Conservation (phyloP, 2,113 vertebrate genomes). For the Zingel zingel region DNA sequence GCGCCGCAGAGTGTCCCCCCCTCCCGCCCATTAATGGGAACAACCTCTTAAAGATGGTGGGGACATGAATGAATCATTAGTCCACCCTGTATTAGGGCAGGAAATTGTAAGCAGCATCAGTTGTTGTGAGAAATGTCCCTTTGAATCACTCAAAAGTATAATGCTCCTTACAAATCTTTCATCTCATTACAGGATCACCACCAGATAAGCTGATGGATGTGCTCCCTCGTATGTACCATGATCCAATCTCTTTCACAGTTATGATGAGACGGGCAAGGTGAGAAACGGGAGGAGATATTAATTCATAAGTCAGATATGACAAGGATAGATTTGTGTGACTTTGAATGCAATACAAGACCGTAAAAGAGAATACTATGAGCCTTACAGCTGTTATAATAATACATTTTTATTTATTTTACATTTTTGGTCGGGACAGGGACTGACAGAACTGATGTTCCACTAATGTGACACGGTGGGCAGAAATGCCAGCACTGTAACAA, state of each 20-base stretch:
- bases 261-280: conserved; percentile 29
- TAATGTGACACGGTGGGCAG: background rate
- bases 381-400: conserved; percentile 6
- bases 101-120: conserved; percentile 63
- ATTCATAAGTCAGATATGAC: conserved; percentile 31
- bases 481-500: background rate
- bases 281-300: conserved; percentile 47
- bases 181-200: conserved; percentile 61
- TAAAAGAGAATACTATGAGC: conserved; percentile 7
- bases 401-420: background rate
- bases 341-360: conserved; percentile 33
- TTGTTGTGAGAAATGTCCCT: conserved; percentile 55
- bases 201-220: conserved; percentile 52
- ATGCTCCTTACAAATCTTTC: conserved; percentile 64
- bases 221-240: conserved; percentile 9
- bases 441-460: background rate
- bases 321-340: conserved; percentile 38
- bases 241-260: conserved; percentile 49
- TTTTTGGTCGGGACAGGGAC: background rate
- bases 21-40: conserved; percentile 52
- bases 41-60: conserved; percentile 60
- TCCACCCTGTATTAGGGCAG: conserved; percentile 52
- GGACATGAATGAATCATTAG: conserved; percentile 73
- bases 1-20: conserved; percentile 33
- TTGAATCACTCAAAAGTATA: conserved; percentile 49